Conservation (phyloP, 2,888 invertebrate genomes). For the Watsonalla binaria region DNA sequence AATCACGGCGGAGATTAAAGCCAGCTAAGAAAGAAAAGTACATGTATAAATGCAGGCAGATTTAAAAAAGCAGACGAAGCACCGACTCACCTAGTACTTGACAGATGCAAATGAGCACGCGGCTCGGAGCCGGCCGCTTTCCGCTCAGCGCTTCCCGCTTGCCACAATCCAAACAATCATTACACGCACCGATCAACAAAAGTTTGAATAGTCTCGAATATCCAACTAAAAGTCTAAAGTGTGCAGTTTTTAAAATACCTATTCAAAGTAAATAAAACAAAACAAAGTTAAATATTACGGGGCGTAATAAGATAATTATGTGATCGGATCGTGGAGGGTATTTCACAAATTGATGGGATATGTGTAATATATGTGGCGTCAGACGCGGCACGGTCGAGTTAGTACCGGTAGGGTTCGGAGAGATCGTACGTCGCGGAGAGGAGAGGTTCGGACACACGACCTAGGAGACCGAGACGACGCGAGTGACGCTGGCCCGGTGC, state of each 20-base stretch:
- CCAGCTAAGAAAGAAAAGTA: conserved; percentile 35
- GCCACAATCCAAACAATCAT: conserved; percentile 64
- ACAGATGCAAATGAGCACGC: conserved; percentile 64
- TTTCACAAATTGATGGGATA: conserved; percentile 35
- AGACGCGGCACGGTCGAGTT: conserved; percentile 52
- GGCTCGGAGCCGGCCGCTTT: conserved; percentile 42
- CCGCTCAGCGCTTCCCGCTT: conserved; percentile 49
- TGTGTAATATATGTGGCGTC: conserved; percentile 40
- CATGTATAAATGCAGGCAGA: conserved; percentile 37
- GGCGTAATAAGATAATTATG: conserved; percentile 25
- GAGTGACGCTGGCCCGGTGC: conserved; percentile 61
- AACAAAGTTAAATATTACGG: neutral
- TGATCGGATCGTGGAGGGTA: conserved; percentile 27
- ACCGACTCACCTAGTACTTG: conserved; percentile 62
- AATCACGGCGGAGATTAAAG: conserved; percentile 36
- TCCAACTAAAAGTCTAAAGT: conserved; percentile 31
- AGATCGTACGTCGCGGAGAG: conserved; percentile 70
- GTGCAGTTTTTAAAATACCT: neutral
- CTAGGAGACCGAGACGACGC: conserved; percentile 71
- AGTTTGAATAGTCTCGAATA: conserved; percentile 38
- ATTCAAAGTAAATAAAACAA: neutral
- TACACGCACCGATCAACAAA: conserved; percentile 34
- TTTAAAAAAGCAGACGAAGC: conserved; percentile 56
- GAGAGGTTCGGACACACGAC: conserved; percentile 73
- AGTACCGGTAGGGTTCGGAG: conserved; percentile 68